Conservation (phyloP, 2,113 vertebrate species). For the Synodontis membranacea region DNA sequence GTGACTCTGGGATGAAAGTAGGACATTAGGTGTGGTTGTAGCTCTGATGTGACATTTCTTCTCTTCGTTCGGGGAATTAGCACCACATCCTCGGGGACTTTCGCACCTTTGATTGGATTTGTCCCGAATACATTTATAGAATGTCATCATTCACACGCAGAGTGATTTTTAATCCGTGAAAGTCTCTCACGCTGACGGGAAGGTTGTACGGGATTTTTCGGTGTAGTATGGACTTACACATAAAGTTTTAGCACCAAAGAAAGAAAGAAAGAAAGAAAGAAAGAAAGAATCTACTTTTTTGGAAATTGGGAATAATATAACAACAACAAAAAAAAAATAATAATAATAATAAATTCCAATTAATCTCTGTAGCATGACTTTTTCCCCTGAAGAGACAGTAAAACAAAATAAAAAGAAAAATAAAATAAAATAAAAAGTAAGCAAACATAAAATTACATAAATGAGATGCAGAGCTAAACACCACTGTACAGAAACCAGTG, state of each 20-base stretch:
- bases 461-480: not conserved
- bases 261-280: not conserved
- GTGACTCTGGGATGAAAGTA: not conserved
- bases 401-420: not conserved
- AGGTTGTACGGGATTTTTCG: not conserved
- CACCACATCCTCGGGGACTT: not conserved
- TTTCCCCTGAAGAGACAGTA: not conserved
- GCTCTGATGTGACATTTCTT: slow-evolving; percentile 7
- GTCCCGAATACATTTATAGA: slow-evolving; percentile 33
- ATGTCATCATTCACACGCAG: slow-evolving; percentile 5
- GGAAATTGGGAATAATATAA: not conserved
- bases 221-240: not conserved
- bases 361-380: too few relatives aligned
- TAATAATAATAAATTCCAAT: not conserved
- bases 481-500: not conserved
- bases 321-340: not conserved
- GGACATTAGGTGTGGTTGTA: not conserved
- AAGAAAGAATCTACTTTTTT: not conserved
- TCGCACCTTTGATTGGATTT: not conserved
- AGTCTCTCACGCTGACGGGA: not conserved
- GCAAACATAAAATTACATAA: not conserved
- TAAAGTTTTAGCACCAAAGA: not conserved
- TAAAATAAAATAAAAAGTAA: not conserved
- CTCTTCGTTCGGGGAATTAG: slow-evolving; percentile 4
- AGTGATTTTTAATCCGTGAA: not conserved